Base-by-base conservation (phyloP, 1,140 invertebrate genomes). In the Triops cancriformis region DNA sequence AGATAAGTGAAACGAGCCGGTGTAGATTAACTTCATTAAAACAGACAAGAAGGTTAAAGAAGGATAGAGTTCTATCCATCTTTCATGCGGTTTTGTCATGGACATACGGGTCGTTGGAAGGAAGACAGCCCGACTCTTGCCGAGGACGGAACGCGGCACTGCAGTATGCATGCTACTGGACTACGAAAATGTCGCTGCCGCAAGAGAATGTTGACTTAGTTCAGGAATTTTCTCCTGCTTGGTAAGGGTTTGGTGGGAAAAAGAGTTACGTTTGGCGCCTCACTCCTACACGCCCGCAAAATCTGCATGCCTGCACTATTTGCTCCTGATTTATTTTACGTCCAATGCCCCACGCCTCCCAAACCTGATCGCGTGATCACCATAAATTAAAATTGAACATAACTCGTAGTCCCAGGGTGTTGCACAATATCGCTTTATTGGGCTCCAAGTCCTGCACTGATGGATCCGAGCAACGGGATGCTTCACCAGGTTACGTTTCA, bases 1-100 rank as follows among this genome's bases (percentile, higher is more conserved):
- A n/a, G 23, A 23, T 23, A 64, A 64, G 51, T 23, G 51, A 64
- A n/a, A 64, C 51, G 51, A 64, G 51, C 51, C 14, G 23, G 51
- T 64, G 18, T 14, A 64, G 51, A 64, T 64, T 64, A 64, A 64
- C 51, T 64, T 64, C 51, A 64, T 64, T 64, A 64, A 64, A 64
- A 18, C 51, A 64, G 51, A 64, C 23, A 64, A 64, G 51, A 64
- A 64, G 51, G 51, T 64, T 64, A 64, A 64, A 23, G 10, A 64
- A 64, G 51, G 51, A 14, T 23, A 64, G 51, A 18, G n/a, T 0
- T 6, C 14, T 64, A 23, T 23, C 5, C 51, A 64, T 23, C 51
- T 23, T 64, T 64, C 51, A 9, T 64, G 51, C 0, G 51, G 51
- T 23, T 64, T 23, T 64, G 14, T 4, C 1, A 23, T 64, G 6